These are phyloP conservation scores for Tridacna crocea DNA, from an alignment of 2,888 invertebrate species.

Conservation along the genomic window DNA sequence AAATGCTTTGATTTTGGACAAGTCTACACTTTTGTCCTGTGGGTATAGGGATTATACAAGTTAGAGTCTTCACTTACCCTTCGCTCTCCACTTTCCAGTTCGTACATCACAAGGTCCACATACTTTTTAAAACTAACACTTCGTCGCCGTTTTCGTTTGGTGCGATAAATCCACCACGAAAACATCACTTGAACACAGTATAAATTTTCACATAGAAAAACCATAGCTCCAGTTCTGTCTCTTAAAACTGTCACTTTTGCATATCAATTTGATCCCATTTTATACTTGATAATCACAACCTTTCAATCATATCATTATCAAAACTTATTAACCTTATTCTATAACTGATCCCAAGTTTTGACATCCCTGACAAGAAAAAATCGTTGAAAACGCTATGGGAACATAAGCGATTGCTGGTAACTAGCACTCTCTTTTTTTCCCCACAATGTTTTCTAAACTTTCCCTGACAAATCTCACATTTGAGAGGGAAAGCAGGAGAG, in stretches of 20 bases:
- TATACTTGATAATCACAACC: background rate
- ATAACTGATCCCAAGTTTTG: background rate
- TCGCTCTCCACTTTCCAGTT: slow-evolving; percentile 70
- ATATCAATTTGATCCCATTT: background rate
- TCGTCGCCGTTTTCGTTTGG: slow-evolving; percentile 68
- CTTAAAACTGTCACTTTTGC: background rate
- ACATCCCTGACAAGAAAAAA: background rate
- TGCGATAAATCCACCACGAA: slow-evolving; percentile 77
- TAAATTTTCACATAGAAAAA: slow-evolving; percentile 41
- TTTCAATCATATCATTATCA: background rate
- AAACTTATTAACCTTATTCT: background rate
- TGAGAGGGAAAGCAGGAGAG: no score
- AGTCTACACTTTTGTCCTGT: background rate
- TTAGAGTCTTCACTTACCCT: slow-evolving; percentile 64
- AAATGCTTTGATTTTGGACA: no score
- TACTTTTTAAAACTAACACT: slow-evolving; percentile 82
- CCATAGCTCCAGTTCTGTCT: slow-evolving; percentile 41
- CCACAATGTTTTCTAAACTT: no score
- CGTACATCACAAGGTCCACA: slow-evolving; percentile 80
- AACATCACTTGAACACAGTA: slow-evolving; percentile 68
- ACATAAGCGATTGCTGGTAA: no score
- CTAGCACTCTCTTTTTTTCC: no score
- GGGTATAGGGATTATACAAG: background rate
- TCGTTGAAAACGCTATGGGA: no score
- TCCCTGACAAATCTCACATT: no score